Percentiles rank a stretch among this genome's conserved stretches.
Conservation (phyloP, 2,797 vertebrate genomes). For the Pampus argenteus region DNA sequence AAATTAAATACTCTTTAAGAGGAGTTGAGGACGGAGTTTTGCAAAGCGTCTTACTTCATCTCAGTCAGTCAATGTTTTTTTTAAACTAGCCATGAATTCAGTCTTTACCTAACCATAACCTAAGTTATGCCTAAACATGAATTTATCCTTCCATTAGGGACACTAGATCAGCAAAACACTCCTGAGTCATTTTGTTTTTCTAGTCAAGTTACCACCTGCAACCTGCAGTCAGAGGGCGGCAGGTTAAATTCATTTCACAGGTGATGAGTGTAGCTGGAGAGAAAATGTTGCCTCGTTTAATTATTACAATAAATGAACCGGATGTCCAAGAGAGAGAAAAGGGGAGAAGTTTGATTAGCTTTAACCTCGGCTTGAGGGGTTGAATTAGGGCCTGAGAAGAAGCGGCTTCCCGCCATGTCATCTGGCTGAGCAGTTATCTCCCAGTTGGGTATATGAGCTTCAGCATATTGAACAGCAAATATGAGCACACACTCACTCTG, state of each 20-base stretch:
- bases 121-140: neutral
- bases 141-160: neutral
- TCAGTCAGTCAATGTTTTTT: neutral
- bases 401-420: constrained; percentile 62
- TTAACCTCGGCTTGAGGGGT: constrained; percentile 46
- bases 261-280: constrained; percentile 2
- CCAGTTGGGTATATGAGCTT: constrained; percentile 73
- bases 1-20: too few species aligned
- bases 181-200: neutral
- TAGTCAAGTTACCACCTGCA: neutral
- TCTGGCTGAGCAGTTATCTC: constrained; percentile 72
- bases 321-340: constrained; percentile 1
- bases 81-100: neutral
- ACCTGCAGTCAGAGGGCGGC: constrained; percentile 9
- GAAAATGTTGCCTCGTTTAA: constrained; percentile 36
- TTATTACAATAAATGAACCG: constrained; percentile 45
- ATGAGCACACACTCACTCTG: constrained; percentile 66
- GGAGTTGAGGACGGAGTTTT: too few species aligned
- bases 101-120: neutral
- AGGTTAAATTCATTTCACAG: constrained; percentile 23
- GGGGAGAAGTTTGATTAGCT: constrained; percentile 42
- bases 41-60: neutral
- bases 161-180: constrained; percentile 4
- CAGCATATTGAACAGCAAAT: constrained; percentile 76
- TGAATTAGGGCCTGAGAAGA: constrained; percentile 49